Percentiles rank a stretch among this genome's conserved stretches.
Evolutionary conservation across 2,113 vertebrate genomes (phyloP).

Genomic region (Copsychus sechellarum): DNA sequence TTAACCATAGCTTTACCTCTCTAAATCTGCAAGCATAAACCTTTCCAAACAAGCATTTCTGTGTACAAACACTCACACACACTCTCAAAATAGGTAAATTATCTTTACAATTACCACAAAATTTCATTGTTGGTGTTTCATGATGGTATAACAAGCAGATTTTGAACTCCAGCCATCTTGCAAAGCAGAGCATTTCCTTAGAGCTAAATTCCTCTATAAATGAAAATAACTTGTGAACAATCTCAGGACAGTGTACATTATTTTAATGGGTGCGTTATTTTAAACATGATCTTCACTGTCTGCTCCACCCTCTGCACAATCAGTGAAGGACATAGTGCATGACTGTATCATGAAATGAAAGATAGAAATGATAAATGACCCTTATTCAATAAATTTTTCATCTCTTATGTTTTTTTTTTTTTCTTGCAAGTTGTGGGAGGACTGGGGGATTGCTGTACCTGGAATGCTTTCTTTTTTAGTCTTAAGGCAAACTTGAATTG

Average conservation of each 20-base stretch:
- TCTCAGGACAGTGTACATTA: neutral
- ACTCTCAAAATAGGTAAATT: neutral
- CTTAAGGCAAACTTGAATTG: neutral
- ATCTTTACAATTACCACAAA: neutral
- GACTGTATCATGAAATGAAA: neutral
- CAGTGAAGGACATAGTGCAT: constrained; percentile 3
- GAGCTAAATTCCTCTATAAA: neutral
- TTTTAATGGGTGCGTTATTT: constrained; percentile 2
- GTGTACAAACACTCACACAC: neutral
- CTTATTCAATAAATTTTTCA: constrained; percentile 5
- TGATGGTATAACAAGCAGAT: neutral
- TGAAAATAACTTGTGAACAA: neutral
- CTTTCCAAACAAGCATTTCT: neutral
- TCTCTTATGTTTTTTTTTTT: neutral
- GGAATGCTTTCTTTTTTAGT: neutral
- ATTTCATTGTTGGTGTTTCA: neutral
- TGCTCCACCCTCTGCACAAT: neutral
- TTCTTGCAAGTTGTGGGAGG: neutral
- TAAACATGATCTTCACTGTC: constrained; percentile 12
- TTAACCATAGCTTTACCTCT: neutral
- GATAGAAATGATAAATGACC: neutral
- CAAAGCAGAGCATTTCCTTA: neutral
- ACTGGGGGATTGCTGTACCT: neutral
- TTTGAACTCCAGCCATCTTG: neutral
- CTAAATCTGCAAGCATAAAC: neutral